phyloP scores from a whole-genome alignment of 2,113 vertebrate genomes.

The Falco punctatus region DNA sequence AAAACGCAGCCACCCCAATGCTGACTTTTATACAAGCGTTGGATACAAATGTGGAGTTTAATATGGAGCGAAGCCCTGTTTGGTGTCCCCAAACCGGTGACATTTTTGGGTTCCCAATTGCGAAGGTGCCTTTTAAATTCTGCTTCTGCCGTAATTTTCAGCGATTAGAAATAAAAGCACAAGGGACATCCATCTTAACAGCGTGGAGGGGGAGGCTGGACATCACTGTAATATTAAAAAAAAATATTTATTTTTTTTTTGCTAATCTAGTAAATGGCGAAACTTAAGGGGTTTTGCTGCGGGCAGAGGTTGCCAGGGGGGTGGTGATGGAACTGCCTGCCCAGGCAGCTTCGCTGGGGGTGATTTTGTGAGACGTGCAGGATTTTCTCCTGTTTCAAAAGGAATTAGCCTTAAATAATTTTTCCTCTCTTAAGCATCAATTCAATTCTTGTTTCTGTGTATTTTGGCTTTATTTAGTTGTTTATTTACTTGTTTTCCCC shows the following conservation, averaged over 20 bases:
- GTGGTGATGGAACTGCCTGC: rapidly evolving
- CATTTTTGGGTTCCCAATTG: neutral
- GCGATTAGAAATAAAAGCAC: neutral
- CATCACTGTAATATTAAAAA: neutral
- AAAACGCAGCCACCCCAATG: neutral
- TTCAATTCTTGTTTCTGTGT: neutral
- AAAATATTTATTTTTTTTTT: neutral
- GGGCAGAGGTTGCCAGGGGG: neutral
- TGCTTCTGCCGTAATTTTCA: neutral
- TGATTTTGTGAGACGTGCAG: neutral
- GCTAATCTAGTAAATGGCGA: neutral
- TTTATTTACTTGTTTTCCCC: neutral
- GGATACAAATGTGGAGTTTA: neutral
- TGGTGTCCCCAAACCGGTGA: neutral
- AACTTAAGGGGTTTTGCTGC: neutral
- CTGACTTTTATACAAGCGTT: neutral
- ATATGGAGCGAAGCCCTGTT: neutral
- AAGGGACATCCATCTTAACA: neutral
- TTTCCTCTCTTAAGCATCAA: constrained; percentile 38
- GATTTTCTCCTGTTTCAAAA: neutral
- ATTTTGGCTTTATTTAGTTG: neutral
- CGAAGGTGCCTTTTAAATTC: neutral
- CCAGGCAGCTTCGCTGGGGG: neutral
- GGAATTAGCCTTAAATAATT: neutral
- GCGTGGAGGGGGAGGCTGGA: neutral